phyloP scores from a whole-genome alignment of 1,140 invertebrate genomes.

The Brachionus asplanchnoidis region DNA sequence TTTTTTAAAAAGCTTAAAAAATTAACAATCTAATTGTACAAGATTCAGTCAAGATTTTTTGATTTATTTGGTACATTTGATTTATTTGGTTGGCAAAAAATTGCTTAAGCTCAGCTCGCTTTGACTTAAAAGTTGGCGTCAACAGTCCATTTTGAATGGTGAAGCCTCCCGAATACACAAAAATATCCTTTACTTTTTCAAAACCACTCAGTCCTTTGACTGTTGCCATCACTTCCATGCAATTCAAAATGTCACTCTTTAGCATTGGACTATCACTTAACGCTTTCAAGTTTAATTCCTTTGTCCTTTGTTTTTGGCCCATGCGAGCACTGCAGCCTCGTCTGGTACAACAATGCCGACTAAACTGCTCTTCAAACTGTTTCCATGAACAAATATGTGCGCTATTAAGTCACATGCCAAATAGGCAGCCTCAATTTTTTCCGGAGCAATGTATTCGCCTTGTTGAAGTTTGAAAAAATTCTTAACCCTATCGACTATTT shows the following conservation, averaged over 20 bases:
- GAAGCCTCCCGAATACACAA: conserved; percentile 85
- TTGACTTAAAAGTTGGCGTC: conserved; percentile 91
- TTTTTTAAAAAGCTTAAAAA: too few relatives aligned
- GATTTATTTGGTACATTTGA: conserved; percentile 13
- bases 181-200: conserved; percentile 93
- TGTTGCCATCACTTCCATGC: conserved; percentile 66
- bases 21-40: too few relatives aligned
- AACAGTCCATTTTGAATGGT: conserved; percentile 93
- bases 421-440: conserved; percentile 97
- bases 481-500: conserved; percentile 92
- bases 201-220: conserved; percentile 85
- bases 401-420: conserved; percentile 81
- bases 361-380: conserved; percentile 80
- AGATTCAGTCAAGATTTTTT: background rate
- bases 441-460: conserved; percentile 96
- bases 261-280: background rate
- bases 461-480: conserved; percentile 95
- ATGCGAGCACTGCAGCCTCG: conserved; percentile 75
- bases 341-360: conserved; percentile 90
- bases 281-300: conserved; percentile 63
- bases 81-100: background rate
- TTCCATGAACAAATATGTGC: conserved; percentile 93
- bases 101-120: conserved; percentile 59
- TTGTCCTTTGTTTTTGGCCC: conserved; percentile 62
- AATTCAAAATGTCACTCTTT: background rate